phyloP scores from a whole-genome alignment of 2,888 invertebrate species.

The Pharmacophagus antenor region DNA sequence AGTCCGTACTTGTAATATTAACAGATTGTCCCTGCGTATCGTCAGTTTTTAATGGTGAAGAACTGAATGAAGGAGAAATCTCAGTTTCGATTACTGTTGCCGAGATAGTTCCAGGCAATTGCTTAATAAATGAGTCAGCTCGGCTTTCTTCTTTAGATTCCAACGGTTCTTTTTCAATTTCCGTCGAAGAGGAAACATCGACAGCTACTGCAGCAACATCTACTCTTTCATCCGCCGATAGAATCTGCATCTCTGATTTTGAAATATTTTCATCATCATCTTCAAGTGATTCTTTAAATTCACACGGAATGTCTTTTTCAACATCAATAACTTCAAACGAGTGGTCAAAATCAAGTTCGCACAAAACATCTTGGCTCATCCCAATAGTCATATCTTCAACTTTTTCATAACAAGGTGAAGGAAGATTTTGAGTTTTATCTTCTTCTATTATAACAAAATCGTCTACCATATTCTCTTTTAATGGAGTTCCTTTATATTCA shows the following conservation, averaged over 20 bases:
- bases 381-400: not conserved
- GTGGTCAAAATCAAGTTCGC: conserved; percentile 24
- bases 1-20: conserved; percentile 37
- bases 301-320: conserved; percentile 24
- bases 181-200: conserved; percentile 18
- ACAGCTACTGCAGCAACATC: not conserved
- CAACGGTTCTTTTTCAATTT: not conserved
- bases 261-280: not conserved
- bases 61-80: conserved; percentile 37
- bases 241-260: not conserved
- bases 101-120: conserved; percentile 53
- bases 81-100: conserved; percentile 46
- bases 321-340: conserved; percentile 28
- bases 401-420: not conserved
- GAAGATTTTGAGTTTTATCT: conserved; percentile 6
- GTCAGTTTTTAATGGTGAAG: conserved; percentile 33
- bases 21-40: conserved; percentile 40
- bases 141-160: not conserved
- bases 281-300: conserved; percentile 2
- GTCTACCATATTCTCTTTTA: conserved; percentile 11
- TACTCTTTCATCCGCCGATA: not conserved
- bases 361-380: not conserved
- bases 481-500: not conserved
- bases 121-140: too few relatives aligned
- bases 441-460: conserved; percentile 24